Base-by-base conservation (phyloP, 1,140 invertebrate genomes). In the Melipona quadrifasciata region DNA sequence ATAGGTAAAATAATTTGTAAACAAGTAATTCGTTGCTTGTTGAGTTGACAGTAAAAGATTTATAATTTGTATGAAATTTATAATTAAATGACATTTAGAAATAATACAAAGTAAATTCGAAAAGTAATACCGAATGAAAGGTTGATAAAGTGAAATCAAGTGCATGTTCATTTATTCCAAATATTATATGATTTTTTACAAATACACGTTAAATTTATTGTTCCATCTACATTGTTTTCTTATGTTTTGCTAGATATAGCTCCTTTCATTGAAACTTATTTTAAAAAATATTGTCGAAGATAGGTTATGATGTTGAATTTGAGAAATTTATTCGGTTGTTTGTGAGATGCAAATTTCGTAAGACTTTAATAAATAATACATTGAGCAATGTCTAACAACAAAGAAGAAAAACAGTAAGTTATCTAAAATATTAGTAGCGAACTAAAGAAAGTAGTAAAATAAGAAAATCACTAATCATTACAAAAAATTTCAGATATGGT, bases 401-500 rank as follows among this genome's bases (percentile, higher is more conserved):
- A 80, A 73, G 68, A 84, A 8, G 83, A 80, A 34, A 89, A 89
- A 67, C 87, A 89, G 87, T 89, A 88, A 89, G 87, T 88, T 58
- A 85, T 19, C 12, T 16, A 12, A 17, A 67, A 6, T 39, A 67
- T 53, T 55, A 47, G 71, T 65, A 70, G 34, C 8, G 1, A 58
- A 71, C 12, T 24, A 14, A 24, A 16, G 0, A 47, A 19, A 3
- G 61, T 64, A 51, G 27, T 64, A 61, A 61, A 8, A 39, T 61
- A 17, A 65, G 58, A 17, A 80, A 51, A 21, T 55, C 4, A 19
- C 21, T 58, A 47, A 85, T 39, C 17, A 24, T n/a, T 75, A 17
- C 3, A 24, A 61, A 71, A 34, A 70, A 67, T 92, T 93, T 78
- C 73, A 95, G 95, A 31, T 95, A 94, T 87, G 95, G 95, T 55